These are phyloP conservation scores for Xestia sexstrigata DNA, from an alignment of 2,888 invertebrate genomes.

Conservation along the genomic window DNA sequence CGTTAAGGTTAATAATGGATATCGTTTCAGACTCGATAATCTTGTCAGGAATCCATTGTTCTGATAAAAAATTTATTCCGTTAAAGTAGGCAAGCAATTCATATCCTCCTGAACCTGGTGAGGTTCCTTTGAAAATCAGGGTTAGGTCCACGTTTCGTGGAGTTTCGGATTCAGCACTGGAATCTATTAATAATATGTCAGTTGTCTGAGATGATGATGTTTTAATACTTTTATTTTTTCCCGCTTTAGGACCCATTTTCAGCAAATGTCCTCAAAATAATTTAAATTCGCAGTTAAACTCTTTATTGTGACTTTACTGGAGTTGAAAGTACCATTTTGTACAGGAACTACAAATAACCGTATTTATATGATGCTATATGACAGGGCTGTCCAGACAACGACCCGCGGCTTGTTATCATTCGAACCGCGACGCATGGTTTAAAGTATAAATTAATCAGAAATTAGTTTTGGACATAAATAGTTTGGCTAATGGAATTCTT, in stretches of 20 bases:
- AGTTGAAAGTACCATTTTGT: neutral
- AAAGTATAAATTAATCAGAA: too few species aligned
- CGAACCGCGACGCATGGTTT: too few species aligned
- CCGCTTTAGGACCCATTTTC: slow-evolving; percentile 46
- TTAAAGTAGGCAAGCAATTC: slow-evolving; percentile 76
- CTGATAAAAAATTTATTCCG: slow-evolving; percentile 74
- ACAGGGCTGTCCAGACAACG: too few species aligned
- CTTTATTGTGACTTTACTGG: neutral
- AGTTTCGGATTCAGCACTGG: slow-evolving; percentile 63
- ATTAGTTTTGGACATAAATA: too few species aligned
- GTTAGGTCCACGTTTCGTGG: slow-evolving; percentile 71
- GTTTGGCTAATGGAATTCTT: too few species aligned
- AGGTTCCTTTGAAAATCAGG: slow-evolving; percentile 73
- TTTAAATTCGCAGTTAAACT: neutral
- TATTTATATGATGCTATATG: too few species aligned
- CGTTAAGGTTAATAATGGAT: slow-evolving; percentile 76
- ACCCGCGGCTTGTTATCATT: too few species aligned
- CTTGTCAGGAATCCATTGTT: slow-evolving; percentile 75
- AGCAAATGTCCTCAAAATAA: neutral
- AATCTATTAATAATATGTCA: slow-evolving; percentile 64
- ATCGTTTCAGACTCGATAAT: slow-evolving; percentile 66
- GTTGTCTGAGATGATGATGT: slow-evolving; percentile 55
- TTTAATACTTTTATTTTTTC: slow-evolving; percentile 36
- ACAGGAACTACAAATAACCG: neutral
- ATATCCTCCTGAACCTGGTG: slow-evolving; percentile 74